These are phyloP conservation scores for Cebidichthys violaceus DNA, from an alignment of 2,113 vertebrate species.

Conservation along the genomic window DNA sequence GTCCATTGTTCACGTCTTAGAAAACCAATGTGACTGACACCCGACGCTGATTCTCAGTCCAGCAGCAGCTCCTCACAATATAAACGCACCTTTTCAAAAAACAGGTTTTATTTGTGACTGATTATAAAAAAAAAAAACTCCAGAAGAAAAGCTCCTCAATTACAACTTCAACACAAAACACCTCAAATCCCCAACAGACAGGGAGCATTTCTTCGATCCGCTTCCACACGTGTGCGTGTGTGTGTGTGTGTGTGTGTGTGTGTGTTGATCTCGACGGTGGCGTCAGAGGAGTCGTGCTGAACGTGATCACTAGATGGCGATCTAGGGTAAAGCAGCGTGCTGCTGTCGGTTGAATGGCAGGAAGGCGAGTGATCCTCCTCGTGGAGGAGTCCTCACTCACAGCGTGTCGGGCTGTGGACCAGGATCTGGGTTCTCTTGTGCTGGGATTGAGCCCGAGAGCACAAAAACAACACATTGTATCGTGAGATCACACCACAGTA, in stretches of 20 bases:
- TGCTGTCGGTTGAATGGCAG: not conserved
- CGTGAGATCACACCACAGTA: constrained; percentile 14
- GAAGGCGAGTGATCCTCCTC: constrained; percentile 45
- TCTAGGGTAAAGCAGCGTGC: constrained; percentile 72
- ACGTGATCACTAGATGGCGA: constrained; percentile 77
- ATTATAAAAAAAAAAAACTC: not conserved
- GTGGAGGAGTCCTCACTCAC: constrained; percentile 42
- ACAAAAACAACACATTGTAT: constrained; percentile 8
- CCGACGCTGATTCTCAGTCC: constrained; percentile 25
- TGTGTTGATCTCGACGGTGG: constrained; percentile 5
- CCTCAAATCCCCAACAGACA: not conserved
- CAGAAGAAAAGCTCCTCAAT: constrained; percentile 3
- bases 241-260: not conserved
- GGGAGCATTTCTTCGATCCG: constrained; percentile 7
- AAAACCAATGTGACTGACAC: constrained; percentile 30
- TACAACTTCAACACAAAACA: not conserved
- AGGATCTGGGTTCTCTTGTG: constrained; percentile 26
- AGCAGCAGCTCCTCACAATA: not conserved
- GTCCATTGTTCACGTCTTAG: constrained; percentile 16
- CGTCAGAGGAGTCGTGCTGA: not conserved
- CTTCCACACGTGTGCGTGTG: not conserved
- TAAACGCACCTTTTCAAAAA: constrained; percentile 1
- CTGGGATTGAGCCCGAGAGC: constrained; percentile 10
- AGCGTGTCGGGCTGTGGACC: constrained; percentile 20
- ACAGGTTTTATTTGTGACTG: not conserved